Base-by-base conservation (phyloP, 2,888 invertebrate genomes). In the Cantharis rustica region DNA sequence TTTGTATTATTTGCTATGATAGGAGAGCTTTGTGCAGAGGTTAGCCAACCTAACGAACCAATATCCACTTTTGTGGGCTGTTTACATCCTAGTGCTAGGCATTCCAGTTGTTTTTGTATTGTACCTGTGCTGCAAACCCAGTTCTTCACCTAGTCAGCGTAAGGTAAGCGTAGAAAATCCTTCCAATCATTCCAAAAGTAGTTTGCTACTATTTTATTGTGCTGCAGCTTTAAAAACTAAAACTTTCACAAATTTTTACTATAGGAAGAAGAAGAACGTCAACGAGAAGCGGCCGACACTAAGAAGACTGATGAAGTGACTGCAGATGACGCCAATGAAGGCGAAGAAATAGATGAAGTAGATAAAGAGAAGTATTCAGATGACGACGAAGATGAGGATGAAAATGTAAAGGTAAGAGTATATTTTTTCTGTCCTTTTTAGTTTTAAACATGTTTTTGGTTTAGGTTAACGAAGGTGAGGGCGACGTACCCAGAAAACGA, bases 61-160 rank as follows among this genome's bases (percentile, higher is more conserved):
- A 80, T 93, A 95, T 86, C 98, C 98, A 27, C 96, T 96, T 94
- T 90, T 97, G 84, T 98, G 96, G 94, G 96, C 93, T 69, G 93
- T 96, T 72, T 95, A 95, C 89, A 91, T 96, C 84, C 89, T 97
- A 81, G 92, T 93, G 76, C 89, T 94, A 84, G 94, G 95, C 85
- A 89, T 97, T 76, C 93, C 97, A 69, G 90, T 98, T 85, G 93
- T 95, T 72, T 89, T 95, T 84, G 87, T 95, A 86, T 91, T 96
- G 84, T 96, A 96, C 89, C 92, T 93, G 87, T 96, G 96, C 90
- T 97, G 95, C 89, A 91, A 91, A 77, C 87, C 90, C 70, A 84
- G 85, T 81, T 84, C 86, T 79, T 83, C 86, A 20, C 79, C 84
- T 83, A 83, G 83, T 84, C 82, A 83, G 61, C 15, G 15, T 27